Evolutionary conservation across 2,888 invertebrate genomes (phyloP).

Genomic region (Tribolium freemani): DNA sequence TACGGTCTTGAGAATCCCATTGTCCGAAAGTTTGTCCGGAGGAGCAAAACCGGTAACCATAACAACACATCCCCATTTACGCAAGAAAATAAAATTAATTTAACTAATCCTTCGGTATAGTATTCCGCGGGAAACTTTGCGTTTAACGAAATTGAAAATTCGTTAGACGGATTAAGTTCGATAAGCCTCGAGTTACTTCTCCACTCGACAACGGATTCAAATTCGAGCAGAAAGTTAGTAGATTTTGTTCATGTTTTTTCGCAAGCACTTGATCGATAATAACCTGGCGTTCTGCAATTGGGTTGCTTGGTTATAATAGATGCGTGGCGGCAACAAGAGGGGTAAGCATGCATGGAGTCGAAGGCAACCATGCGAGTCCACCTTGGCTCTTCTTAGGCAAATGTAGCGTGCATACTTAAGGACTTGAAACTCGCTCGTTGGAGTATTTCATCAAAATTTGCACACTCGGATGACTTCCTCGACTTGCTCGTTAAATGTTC

Average conservation of each 20-base stretch:
- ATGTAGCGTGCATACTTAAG: constrained; percentile 63
- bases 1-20: constrained; percentile 53
- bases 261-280: constrained; percentile 11
- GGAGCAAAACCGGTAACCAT: constrained; percentile 55
- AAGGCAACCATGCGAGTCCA: constrained; percentile 59
- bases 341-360: constrained; percentile 60
- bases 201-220: background rate
- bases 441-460: constrained; percentile 61
- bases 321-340: constrained; percentile 56
- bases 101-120: constrained; percentile 55
- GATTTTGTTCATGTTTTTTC: constrained; percentile 1
- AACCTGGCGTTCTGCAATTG: constrained; percentile 20
- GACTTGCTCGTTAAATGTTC: constrained; percentile 59
- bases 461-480: constrained; percentile 56
- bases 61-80: constrained; percentile 56
- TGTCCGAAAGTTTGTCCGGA: constrained; percentile 51
- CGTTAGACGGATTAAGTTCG: constrained; percentile 29
- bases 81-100: constrained; percentile 61
- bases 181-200: constrained; percentile 20
- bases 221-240: constrained; percentile 1
- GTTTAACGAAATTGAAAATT: constrained; percentile 37
- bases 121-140: constrained; percentile 41
- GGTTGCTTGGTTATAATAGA: no score
- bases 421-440: constrained; percentile 54
- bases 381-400: constrained; percentile 62